phyloP scores from a whole-genome alignment of 23 tunicate species.

The Styela plicata region DNA sequence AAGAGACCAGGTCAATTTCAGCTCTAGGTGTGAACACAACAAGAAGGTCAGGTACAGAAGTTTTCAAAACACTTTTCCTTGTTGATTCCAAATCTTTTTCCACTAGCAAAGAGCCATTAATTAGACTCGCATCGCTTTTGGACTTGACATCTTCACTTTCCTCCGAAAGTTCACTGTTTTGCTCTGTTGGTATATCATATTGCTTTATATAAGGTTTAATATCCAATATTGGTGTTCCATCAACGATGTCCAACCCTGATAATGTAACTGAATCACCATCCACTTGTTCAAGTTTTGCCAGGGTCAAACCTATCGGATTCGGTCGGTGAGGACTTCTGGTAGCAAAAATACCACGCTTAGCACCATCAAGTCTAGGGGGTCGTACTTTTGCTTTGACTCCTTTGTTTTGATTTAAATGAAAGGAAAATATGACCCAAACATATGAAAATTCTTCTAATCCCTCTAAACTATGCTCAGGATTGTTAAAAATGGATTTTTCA shows the following conservation, averaged over 20 bases:
- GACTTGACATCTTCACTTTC: background rate
- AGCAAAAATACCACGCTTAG: conserved; percentile 91
- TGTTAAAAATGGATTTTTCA: conserved; percentile 57
- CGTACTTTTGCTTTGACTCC: conserved; percentile 89
- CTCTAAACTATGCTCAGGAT: conserved; percentile 89
- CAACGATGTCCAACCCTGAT: conserved; percentile 81
- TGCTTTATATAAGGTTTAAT: conserved; percentile 90
- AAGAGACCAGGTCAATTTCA: conserved; percentile 9
- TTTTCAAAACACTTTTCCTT: background rate
- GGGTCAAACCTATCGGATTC: conserved; percentile 86
- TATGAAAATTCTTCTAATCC: conserved; percentile 86
- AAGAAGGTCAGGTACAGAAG: conserved; percentile 2
- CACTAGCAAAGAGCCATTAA: conserved; percentile 36
- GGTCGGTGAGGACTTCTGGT: conserved; percentile 95
- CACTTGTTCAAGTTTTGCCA: conserved; percentile 70
- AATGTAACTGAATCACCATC: conserved; percentile 52
- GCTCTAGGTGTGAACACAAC: conserved; percentile 66
- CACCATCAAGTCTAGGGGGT: conserved; percentile 94
- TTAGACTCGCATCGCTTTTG: background rate
- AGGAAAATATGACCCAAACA: conserved; percentile 89
- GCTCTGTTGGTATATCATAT: conserved; percentile 54
- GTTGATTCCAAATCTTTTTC: background rate
- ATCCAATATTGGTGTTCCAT: conserved; percentile 94
- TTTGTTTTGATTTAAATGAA: conserved; percentile 82
- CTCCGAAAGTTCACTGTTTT: background rate